Conservation (phyloP, 2,113 vertebrate species). For the Lepus americanus region DNA sequence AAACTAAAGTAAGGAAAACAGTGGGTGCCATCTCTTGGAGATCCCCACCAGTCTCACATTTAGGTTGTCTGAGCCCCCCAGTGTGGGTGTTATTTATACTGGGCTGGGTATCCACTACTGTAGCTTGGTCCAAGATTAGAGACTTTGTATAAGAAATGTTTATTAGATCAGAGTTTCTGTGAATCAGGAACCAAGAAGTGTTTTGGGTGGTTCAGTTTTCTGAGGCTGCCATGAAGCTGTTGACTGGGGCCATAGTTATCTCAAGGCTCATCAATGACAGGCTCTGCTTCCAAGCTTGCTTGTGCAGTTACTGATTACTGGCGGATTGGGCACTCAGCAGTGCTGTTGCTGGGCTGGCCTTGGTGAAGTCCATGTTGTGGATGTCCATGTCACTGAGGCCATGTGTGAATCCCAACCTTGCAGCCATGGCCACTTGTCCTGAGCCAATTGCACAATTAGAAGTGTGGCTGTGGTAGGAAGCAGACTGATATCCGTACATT, state of each 20-base stretch:
- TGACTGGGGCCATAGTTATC: background rate
- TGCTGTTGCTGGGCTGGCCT: background rate
- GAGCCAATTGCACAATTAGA: background rate
- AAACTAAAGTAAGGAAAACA: background rate
- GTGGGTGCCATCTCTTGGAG: background rate
- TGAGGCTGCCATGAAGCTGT: background rate
- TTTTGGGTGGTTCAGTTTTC: background rate
- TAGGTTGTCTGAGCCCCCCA: background rate
- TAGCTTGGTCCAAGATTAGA: background rate
- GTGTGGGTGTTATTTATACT: background rate
- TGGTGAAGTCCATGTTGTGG: background rate
- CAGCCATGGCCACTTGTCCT: background rate
- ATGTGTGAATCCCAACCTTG: background rate
- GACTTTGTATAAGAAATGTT: background rate
- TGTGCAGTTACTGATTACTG: background rate
- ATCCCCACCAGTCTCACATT: too few species aligned
- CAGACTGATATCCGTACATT: background rate
- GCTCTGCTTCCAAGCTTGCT: background rate
- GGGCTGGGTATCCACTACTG: background rate
- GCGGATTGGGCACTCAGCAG: background rate
- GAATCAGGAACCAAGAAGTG: background rate
- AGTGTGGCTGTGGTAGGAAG: background rate
- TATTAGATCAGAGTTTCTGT: background rate
- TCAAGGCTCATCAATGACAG: background rate
- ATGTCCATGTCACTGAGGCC: background rate